A percentile compares a stretch with the other conserved stretches of the same genome.
phyloP scores from a whole-genome alignment of 2,113 vertebrate species.

The Forbesichthys papilliferus region DNA sequence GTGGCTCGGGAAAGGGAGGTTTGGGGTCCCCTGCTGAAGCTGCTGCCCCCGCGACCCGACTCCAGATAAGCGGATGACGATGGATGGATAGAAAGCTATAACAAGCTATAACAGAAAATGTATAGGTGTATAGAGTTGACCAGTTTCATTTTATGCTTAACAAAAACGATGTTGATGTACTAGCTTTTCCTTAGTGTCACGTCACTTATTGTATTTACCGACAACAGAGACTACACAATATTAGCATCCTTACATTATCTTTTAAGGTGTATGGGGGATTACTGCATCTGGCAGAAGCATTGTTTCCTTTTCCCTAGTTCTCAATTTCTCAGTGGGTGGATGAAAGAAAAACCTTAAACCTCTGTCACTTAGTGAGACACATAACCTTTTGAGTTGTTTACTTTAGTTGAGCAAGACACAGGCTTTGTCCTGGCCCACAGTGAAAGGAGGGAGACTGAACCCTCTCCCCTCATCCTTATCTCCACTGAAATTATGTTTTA shows the following conservation, averaged over 20 bases:
- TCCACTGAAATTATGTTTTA: slow-evolving; percentile 35
- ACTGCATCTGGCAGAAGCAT: slow-evolving; percentile 15
- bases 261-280: slow-evolving; percentile 21
- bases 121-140: not conserved
- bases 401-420: slow-evolving; percentile 48
- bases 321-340: slow-evolving; percentile 6
- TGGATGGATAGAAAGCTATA: too few relatives aligned
- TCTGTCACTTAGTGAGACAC: not conserved
- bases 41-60: too few relatives aligned
- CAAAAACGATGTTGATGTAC: slow-evolving; percentile 40
- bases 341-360: slow-evolving; percentile 33
- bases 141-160: slow-evolving; percentile 36
- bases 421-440: slow-evolving; percentile 32
- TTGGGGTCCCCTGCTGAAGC: too few relatives aligned
- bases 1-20: too few relatives aligned
- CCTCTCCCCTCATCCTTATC: slow-evolving; percentile 52
- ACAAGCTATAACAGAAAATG: too few relatives aligned
- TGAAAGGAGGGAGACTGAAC: slow-evolving; percentile 36
- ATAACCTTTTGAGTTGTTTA: slow-evolving; percentile 49
- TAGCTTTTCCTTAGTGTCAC: slow-evolving; percentile 45
- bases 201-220: slow-evolving; percentile 54
- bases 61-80: too few relatives aligned
- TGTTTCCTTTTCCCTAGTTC: not conserved
- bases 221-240: slow-evolving; percentile 33
- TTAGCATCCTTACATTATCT: slow-evolving; percentile 30